These are phyloP conservation scores for Gulo gulo DNA, from an alignment of 2,113 vertebrate species.

Conservation along the genomic window DNA sequence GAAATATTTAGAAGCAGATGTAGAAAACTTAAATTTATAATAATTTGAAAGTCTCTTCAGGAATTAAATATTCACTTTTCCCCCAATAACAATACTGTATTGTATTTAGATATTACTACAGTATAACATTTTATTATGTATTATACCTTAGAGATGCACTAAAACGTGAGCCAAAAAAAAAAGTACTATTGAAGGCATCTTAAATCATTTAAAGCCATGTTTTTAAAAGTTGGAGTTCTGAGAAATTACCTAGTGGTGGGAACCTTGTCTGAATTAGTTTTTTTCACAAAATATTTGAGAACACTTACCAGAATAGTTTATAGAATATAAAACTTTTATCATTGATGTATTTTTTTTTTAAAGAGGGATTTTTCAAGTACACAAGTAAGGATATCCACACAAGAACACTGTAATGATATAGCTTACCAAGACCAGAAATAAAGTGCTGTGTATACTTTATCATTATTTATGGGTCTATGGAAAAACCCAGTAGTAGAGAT, in stretches of 20 bases:
- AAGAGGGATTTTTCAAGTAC: background rate
- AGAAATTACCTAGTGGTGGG: background rate
- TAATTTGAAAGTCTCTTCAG: background rate
- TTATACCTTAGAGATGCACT: background rate
- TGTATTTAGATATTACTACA: background rate
- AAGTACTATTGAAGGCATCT: background rate
- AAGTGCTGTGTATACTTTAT: background rate
- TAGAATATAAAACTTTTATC: background rate
- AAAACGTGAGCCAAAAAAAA: background rate
- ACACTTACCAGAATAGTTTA: background rate
- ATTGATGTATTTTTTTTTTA: background rate
- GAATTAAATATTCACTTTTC: background rate
- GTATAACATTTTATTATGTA: background rate
- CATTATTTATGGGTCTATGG: background rate
- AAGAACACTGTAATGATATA: background rate
- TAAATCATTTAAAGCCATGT: background rate
- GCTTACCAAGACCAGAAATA: background rate
- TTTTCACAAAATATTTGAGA: background rate
- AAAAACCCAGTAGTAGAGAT: background rate
- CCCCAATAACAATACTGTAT: background rate
- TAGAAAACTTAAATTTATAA: background rate
- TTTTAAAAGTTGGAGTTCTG: background rate
- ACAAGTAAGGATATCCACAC: background rate
- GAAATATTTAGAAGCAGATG: background rate
- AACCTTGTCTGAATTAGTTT: background rate